Evolutionary conservation across 2,888 invertebrate genomes (phyloP).

Genomic region (Harpagoxenus sublaevis): DNA sequence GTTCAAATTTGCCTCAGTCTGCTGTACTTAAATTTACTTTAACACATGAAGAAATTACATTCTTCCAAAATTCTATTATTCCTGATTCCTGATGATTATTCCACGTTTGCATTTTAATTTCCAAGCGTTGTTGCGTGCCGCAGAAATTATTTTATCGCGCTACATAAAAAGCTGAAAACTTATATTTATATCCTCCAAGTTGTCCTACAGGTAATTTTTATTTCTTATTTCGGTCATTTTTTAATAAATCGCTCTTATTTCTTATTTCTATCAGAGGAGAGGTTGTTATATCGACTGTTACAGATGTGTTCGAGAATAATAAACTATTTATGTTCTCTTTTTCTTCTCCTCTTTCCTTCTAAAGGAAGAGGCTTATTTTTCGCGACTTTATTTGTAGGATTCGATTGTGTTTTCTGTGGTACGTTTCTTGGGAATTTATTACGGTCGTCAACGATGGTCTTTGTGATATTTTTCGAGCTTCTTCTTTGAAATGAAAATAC

Average conservation of each 20-base stretch:
- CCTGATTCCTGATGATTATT: background rate
- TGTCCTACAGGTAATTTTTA: background rate
- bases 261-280: background rate
- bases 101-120: background rate
- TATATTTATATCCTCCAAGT: background rate
- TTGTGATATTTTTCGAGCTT: background rate
- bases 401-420: background rate
- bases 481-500: conserved; percentile 33
- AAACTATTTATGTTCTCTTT: background rate
- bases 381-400: background rate
- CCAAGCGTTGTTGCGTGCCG: too few species aligned
- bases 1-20: background rate
- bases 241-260: background rate
- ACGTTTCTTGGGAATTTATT: conserved; percentile 10
- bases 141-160: background rate
- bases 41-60: background rate
- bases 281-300: background rate
- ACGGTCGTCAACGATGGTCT: background rate
- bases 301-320: background rate
- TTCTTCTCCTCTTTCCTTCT: background rate
- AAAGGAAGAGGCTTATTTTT: background rate
- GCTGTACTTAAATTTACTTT: background rate
- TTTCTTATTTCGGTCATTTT: background rate
- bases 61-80: background rate
- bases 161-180: background rate